Conservation (phyloP, 2,797 vertebrate genomes). For the Eremophila alpestris region DNA sequence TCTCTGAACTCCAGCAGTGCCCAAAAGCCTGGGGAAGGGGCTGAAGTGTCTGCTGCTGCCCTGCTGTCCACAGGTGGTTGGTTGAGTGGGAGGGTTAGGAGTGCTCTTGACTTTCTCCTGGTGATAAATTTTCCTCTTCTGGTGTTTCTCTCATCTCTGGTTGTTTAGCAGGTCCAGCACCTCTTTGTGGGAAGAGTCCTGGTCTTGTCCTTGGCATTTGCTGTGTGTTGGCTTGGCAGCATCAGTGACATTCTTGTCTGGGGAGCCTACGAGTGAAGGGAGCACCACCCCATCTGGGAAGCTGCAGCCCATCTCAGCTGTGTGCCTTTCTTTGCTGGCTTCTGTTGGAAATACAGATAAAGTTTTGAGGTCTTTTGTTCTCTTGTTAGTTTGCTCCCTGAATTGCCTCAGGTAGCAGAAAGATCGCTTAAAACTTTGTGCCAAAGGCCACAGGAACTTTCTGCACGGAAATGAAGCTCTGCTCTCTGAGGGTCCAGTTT, state of each 20-base stretch:
- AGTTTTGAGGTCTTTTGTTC: background rate
- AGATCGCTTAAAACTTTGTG: background rate
- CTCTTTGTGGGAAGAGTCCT: background rate
- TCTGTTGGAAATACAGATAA: background rate
- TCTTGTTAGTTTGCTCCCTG: background rate
- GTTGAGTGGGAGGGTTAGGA: background rate
- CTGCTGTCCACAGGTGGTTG: background rate
- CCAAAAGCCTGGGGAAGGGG: background rate
- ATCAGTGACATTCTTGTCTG: background rate
- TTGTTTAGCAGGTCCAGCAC: background rate
- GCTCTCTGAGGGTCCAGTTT: background rate
- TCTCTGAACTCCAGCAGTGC: background rate
- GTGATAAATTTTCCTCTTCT: background rate
- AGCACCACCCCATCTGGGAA: background rate
- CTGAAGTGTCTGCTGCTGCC: background rate
- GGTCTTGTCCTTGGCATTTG: background rate
- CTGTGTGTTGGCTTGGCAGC: background rate
- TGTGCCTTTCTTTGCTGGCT: background rate
- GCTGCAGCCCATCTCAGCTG: background rate
- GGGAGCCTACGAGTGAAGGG: background rate
- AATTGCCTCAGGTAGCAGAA: background rate
- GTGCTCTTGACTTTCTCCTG: background rate
- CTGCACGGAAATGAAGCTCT: background rate
- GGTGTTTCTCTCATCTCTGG: background rate
- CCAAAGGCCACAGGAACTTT: background rate